phyloP scores from a whole-genome alignment of 2,113 vertebrate species.

The Oncorhynchus gorbuscha region DNA sequence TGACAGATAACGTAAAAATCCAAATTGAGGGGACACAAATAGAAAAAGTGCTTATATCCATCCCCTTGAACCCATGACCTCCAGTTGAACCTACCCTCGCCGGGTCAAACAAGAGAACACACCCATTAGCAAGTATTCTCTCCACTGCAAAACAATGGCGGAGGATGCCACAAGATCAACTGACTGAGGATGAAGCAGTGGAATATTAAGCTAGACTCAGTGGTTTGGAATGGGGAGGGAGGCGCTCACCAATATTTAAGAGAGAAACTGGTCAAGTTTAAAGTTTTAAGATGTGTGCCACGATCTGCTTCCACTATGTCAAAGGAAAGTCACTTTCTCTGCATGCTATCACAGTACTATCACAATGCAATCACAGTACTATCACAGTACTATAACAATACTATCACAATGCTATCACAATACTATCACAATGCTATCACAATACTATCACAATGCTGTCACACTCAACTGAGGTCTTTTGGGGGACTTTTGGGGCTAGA shows the following conservation, averaged over 20 bases:
- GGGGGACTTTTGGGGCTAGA: no score
- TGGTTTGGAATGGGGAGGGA: not conserved
- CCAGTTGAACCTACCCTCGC: slow-evolving; percentile 63
- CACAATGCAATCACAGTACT: no score
- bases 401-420: not conserved
- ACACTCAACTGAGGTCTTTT: not conserved
- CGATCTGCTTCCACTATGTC: slow-evolving; percentile 7
- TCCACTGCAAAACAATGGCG: slow-evolving; percentile 55
- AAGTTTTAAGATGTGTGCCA: slow-evolving; percentile 32
- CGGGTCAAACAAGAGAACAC: slow-evolving; percentile 61
- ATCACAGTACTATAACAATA: not conserved
- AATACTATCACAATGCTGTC: not conserved
- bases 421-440: no score
- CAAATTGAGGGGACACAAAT: slow-evolving; percentile 43
- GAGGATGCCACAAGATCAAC: slow-evolving; percentile 59
- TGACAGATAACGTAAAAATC: slow-evolving; percentile 48
- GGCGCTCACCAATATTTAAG: slow-evolving; percentile 15
- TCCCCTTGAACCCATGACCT: slow-evolving; percentile 68
- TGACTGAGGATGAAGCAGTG: slow-evolving; percentile 62
- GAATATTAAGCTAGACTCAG: slow-evolving; percentile 10
- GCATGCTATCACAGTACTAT: not conserved
- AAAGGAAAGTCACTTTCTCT: not conserved
- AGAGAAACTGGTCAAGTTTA: not conserved
- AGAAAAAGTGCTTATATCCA: slow-evolving; percentile 60
- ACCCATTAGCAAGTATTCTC: slow-evolving; percentile 45